Conservation (phyloP, 1,140 invertebrate species). For the Linepithema humile region DNA sequence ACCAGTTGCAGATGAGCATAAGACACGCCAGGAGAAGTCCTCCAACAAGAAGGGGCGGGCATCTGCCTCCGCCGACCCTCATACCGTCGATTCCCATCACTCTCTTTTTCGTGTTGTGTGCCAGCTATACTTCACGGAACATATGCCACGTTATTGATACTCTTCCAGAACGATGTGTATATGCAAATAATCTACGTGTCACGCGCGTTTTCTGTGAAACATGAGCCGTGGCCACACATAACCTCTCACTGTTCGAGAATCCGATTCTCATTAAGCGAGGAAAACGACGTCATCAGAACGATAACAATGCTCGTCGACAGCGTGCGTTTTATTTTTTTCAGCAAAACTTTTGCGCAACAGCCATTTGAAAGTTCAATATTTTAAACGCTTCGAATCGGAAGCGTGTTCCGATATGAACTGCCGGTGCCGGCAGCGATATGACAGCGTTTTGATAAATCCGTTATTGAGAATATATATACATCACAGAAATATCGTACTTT, state of each 20-base stretch:
- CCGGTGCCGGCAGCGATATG: slow-evolving; percentile 26
- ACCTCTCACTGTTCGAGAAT: neutral
- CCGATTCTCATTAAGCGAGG: too few relatives aligned
- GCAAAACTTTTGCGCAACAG: neutral
- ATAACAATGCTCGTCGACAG: neutral
- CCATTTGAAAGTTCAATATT: neutral
- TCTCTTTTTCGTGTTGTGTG: slow-evolving; percentile 57
- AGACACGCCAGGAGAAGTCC: slow-evolving; percentile 81
- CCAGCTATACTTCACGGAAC: slow-evolving; percentile 9
- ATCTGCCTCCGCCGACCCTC: slow-evolving; percentile 84
- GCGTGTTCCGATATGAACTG: slow-evolving; percentile 44
- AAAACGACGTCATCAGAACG: neutral
- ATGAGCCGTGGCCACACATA: neutral
- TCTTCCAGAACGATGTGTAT: neutral
- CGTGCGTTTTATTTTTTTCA: neutral
- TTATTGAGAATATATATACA: neutral
- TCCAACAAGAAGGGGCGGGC: slow-evolving; percentile 82
- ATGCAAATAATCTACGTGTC: slow-evolving; percentile 41
- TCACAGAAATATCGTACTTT: neutral
- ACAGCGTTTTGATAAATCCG: neutral
- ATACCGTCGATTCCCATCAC: slow-evolving; percentile 84
- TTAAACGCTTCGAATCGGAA: neutral
- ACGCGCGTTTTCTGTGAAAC: slow-evolving; percentile 4
- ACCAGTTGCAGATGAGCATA: slow-evolving; percentile 84
- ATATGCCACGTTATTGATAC: slow-evolving; percentile 32